Evolutionary conservation across 30 jellyfish, hydroid and myxozoan genomes (phyloP), one percentile per base, ranked within the genome.

Genomic region (Turritopsis dohrnii): DNA sequence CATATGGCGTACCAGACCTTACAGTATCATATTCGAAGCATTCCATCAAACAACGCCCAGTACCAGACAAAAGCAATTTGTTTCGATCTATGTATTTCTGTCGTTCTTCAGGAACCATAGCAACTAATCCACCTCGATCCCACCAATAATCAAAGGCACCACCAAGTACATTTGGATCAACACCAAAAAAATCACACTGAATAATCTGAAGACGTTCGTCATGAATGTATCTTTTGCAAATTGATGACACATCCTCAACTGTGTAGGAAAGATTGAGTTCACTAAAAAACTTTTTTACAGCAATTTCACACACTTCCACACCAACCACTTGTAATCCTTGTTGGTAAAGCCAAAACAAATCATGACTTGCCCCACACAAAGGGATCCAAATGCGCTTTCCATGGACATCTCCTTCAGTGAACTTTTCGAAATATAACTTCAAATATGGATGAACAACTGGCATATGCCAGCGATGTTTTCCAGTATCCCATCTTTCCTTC

Each of bases 291-390:
- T 22, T 76, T 66, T 71, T 72, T 8, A 82, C 84, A 21, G 96
- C 94, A 24, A 26, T 81, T 18, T 86, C 93, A 27, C 83, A 28
- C 7, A 88, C 84, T 29, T 90, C 97, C 19, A 90, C 96, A 21
- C 97, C 97, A 69, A 87, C 84, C 7, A 86, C 97, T 21, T 28
- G 22, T 52, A 86, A 90, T 31, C 97, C 97, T 74, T 83, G 72
- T 18, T 90, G 88, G 65, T 0, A 79, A 23, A 52, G 84, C 97
- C 97, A 90, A 22, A 24, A 66, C 95, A 90, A 74, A 52, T 90
- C 97, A 26, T 85, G 52, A 18, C 95, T 28, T 86, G 84, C 84
- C 21, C 97, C 97, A 82, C 97, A 90, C 4, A 90, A 79, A 8
- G 97, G 97, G 29, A 90, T 88, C 29, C 85, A 54, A 26, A 90